phyloP scores from a whole-genome alignment of 2,797 vertebrate species.

The Rhinophrynus dorsalis region DNA sequence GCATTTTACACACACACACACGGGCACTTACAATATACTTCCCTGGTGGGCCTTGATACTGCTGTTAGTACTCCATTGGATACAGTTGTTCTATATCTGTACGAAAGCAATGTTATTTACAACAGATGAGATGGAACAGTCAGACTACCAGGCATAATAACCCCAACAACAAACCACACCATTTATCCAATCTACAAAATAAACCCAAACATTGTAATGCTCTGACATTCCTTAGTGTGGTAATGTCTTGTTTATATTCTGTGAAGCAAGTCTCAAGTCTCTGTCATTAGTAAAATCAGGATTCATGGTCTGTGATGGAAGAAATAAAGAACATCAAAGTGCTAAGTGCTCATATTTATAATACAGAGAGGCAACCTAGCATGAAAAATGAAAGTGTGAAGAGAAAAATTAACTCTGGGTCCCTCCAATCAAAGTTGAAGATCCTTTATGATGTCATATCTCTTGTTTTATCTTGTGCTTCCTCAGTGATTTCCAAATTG shows the following conservation, averaged over 20 bases:
- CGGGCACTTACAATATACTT: too few species aligned
- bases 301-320: background rate
- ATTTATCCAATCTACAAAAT: background rate
- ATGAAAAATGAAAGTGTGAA: background rate
- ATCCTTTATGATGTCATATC: slow-evolving; percentile 3
- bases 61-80: too few species aligned
- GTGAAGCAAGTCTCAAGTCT: background rate
- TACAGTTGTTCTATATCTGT: too few species aligned
- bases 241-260: background rate
- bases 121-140: background rate
- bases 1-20: too few species aligned
- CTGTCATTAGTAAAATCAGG: background rate
- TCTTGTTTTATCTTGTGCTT: background rate
- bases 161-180: background rate
- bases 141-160: background rate
- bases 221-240: background rate
- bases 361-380: background rate
- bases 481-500: slow-evolving; percentile 15
- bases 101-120: background rate
- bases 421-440: background rate
- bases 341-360: background rate
- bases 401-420: background rate
- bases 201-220: background rate
- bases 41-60: too few species aligned
- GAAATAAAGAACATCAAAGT: background rate